Conservation (phyloP, 1,140 invertebrate species). For the Stratiolaelaps scimitus region DNA sequence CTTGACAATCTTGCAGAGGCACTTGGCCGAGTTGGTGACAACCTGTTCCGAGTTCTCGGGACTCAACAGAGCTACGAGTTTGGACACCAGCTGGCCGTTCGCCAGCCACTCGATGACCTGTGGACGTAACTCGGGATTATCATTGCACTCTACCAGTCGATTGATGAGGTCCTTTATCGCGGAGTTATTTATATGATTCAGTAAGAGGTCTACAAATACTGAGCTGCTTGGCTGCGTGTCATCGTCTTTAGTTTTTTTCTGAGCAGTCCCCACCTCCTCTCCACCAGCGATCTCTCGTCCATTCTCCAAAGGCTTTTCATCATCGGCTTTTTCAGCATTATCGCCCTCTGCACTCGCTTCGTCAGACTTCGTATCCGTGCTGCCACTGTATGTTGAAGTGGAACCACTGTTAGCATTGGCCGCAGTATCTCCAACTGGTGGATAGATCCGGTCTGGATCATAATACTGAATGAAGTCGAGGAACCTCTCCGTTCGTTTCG, state of each 20-base stretch:
- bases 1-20: constrained; percentile 27
- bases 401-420: no score
- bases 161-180: constrained; percentile 24
- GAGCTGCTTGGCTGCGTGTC: background rate
- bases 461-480: constrained; percentile 24
- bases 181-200: constrained; percentile 25
- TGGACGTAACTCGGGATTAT: background rate
- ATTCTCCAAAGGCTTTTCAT: constrained; percentile 2
- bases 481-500: constrained; percentile 19
- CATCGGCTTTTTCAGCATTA: constrained; percentile 21
- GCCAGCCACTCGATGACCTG: constrained; percentile 19
- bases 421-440: no score
- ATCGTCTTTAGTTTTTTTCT: no score
- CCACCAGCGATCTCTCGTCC: no score
- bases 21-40: constrained; percentile 24
- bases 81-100: background rate
- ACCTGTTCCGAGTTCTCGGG: constrained; percentile 21
- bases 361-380: background rate
- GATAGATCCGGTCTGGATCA: background rate
- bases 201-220: constrained; percentile 8
- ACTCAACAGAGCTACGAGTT: constrained; percentile 15
- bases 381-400: no score
- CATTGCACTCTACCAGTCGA: constrained; percentile 13
- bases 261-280: no score
- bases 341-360: background rate